Conservation (phyloP, 2,113 vertebrate species). For the Vombatus ursinus region DNA sequence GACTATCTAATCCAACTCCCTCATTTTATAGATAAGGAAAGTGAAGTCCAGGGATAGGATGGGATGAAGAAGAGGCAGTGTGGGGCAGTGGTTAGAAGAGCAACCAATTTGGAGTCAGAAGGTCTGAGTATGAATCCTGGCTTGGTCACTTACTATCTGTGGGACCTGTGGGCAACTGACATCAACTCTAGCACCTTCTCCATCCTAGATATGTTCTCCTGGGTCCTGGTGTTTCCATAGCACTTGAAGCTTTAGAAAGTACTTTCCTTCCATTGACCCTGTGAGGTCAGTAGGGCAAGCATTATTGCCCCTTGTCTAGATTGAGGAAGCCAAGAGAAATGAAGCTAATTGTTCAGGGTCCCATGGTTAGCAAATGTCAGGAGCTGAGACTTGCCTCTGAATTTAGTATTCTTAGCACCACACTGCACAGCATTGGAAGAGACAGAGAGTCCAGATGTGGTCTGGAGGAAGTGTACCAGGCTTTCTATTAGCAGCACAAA, state of each 20-base stretch:
- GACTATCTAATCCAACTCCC: background rate
- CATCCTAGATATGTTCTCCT: background rate
- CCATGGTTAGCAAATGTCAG: background rate
- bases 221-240: background rate
- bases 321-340: background rate
- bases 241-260: background rate
- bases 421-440: background rate
- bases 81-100: background rate
- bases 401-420: background rate
- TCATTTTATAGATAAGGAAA: background rate
- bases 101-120: background rate
- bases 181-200: background rate
- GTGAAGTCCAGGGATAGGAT: background rate
- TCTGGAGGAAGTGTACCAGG: background rate
- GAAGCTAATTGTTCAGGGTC: background rate
- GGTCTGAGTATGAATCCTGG: background rate
- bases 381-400: background rate
- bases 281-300: background rate
- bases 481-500: too few relatives aligned
- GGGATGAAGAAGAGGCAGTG: background rate
- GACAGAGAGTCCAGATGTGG: background rate
- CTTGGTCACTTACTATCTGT: background rate
- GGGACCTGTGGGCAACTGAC: background rate
- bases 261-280: background rate
- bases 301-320: background rate